These are phyloP conservation scores for Emmelina monodactyla DNA, from an alignment of 2,888 invertebrate genomes.

Conservation along the genomic window DNA sequence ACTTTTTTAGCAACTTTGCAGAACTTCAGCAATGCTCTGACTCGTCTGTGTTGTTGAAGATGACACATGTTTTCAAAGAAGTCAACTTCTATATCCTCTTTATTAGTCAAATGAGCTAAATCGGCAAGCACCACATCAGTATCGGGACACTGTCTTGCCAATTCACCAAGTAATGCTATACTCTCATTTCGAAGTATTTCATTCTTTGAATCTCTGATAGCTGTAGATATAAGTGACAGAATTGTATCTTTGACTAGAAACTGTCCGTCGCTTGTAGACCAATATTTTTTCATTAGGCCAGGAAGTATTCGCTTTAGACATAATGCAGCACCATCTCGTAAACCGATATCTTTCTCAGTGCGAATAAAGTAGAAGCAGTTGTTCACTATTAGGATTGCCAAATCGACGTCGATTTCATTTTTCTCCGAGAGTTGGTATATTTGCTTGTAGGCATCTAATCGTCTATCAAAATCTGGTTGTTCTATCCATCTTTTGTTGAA, in stretches of 20 bases:
- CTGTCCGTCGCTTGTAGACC: slow-evolving; percentile 64
- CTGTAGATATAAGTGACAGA: slow-evolving; percentile 74
- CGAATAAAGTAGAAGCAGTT: slow-evolving; percentile 83
- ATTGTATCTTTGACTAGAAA: slow-evolving; percentile 77
- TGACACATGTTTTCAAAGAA: slow-evolving; percentile 95
- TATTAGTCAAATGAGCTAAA: slow-evolving; percentile 71
- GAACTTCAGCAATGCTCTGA: slow-evolving; percentile 82
- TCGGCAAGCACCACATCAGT: slow-evolving; percentile 77
- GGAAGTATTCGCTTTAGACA: slow-evolving; percentile 76
- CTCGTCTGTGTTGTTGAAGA: slow-evolving; percentile 84
- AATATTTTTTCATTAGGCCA: slow-evolving; percentile 65
- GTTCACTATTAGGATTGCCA: slow-evolving; percentile 78
- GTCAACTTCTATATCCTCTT: slow-evolving; percentile 84
- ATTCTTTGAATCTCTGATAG: slow-evolving; percentile 73
- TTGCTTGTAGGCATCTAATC: slow-evolving; percentile 79
- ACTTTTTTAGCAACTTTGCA: slow-evolving; percentile 70
- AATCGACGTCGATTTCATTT: slow-evolving; percentile 65
- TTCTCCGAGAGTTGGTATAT: slow-evolving; percentile 65
- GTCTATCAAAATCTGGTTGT: slow-evolving; percentile 87
- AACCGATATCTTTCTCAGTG: slow-evolving; percentile 82
- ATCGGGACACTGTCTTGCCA: slow-evolving; percentile 76
- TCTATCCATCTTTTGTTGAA: slow-evolving; percentile 90
- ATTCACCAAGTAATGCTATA: slow-evolving; percentile 77
- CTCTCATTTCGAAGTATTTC: slow-evolving; percentile 81
- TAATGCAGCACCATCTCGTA: slow-evolving; percentile 79